Conservation (phyloP, 2,888 invertebrate species). For the Caradrina kadenii region DNA sequence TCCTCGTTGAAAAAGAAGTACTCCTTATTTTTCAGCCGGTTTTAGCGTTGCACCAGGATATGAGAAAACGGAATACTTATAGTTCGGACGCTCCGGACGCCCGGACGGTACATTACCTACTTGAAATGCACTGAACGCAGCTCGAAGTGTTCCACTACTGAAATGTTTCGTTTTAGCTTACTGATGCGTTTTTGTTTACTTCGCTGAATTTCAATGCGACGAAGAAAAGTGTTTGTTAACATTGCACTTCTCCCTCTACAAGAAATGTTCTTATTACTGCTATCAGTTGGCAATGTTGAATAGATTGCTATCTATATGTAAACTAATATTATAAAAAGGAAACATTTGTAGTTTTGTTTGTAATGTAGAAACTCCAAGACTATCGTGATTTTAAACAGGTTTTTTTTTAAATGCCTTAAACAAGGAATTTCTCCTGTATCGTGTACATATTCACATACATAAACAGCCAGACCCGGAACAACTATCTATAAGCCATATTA, state of each 20-base stretch:
- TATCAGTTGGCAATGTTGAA: neutral
- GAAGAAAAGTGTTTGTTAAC: constrained; percentile 1
- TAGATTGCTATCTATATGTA: no score
- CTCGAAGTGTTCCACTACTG: neutral
- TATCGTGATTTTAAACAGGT: no score
- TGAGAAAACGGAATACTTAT: constrained; percentile 63
- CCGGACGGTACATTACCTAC: constrained; percentile 31
- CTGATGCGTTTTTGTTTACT: constrained; percentile 44
- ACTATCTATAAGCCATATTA: no score
- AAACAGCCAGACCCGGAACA: no score
- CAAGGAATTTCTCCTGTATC: no score
- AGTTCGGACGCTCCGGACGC: constrained; percentile 25
- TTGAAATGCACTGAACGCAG: constrained; percentile 41
- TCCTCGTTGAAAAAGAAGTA: constrained; percentile 47
- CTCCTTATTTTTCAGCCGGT: constrained; percentile 56
- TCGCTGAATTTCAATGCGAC: constrained; percentile 28
- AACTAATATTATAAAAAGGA: no score
- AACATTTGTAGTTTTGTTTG: no score
- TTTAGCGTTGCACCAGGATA: constrained; percentile 58
- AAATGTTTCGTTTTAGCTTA: constrained; percentile 32
- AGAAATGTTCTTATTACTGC: neutral
- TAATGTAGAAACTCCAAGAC: no score
- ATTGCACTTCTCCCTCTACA: neutral
- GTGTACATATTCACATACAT: no score
- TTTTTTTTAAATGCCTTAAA: no score